Evolutionary conservation across 2,113 vertebrate species (phyloP).

Genomic region (Halichoerus grypus): DNA sequence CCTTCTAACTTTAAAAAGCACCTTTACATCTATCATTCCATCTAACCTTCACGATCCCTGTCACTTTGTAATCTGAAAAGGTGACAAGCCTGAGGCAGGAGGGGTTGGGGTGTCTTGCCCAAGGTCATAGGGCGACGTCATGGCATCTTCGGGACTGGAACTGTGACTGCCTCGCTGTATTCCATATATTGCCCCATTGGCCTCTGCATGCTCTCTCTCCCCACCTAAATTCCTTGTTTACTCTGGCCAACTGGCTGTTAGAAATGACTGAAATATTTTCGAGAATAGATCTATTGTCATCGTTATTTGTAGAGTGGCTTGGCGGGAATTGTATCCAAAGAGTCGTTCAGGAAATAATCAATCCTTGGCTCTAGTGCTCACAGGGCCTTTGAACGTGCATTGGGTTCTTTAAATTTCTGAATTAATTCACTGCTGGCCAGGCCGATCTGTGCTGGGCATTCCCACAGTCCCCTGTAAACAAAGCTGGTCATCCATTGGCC

Average conservation of each 20-base stretch:
- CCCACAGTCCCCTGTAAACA: neutral
- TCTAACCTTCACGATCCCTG: neutral
- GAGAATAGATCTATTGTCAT: neutral
- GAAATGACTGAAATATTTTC: neutral
- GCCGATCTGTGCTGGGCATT: neutral
- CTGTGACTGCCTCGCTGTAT: neutral
- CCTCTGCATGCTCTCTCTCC: neutral
- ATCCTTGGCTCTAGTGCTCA: neutral
- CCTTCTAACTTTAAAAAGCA: neutral
- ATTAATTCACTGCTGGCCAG: neutral
- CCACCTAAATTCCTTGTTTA: neutral
- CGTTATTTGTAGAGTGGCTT: neutral
- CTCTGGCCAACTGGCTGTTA: neutral
- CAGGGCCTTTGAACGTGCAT: constrained; percentile 6
- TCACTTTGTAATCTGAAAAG: neutral
- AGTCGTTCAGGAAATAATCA: neutral
- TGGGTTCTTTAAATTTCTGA: neutral
- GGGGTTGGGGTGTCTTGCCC: neutral
- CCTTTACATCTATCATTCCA: neutral
- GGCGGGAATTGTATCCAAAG: neutral
- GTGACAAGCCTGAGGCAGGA: neutral
- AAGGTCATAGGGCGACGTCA: neutral
- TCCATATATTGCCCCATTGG: neutral
- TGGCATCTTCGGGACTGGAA: neutral
- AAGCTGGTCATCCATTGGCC: neutral